Evolutionary conservation across 2,888 invertebrate species (phyloP), one percentile per base, ranked within the genome.

Genomic region (Nemurella pictetii): DNA sequence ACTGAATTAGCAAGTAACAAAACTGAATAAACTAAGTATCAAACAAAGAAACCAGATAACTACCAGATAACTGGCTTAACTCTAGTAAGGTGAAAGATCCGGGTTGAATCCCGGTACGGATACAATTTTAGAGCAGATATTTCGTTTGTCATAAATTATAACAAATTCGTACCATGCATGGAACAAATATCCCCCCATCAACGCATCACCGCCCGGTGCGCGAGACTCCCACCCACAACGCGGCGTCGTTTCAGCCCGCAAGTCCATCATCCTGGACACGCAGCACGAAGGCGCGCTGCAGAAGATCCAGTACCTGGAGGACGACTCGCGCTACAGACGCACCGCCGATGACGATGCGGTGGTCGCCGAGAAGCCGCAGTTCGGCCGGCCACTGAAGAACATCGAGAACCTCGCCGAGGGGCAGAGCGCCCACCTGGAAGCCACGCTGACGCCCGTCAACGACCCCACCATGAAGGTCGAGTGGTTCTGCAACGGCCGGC

Each of bases 381-480:
- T 98, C 88, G 97, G 97, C 84, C 94, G 96, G 88, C 96, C 97
- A 7, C 91, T 98, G 87, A 96, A 96, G 89, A 97, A 96, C 89
- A 92, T 94, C 84, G 96, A 95, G 87, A 95, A 95, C 88, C 93
- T 97, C 25, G 93, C 95, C 15, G 98, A 99, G 91, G 98, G 98
- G 28, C 93, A 94, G 86, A 95, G 95, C 84, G 96, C 97, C 85
- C 98, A 98, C 90, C 92, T 99, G 88, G 98, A 98, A 91, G 98
- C 98, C 0, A 98, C 98, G 4, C 92, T 99, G 36, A 97, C 98
- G 0, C 99, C 99, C 0, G 97, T 99, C 72, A 98, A 99, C 89
- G 99, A 99, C 90, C 98, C 99, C 3, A 98, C 98, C 9, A 99
- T 99, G 99, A 95, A 95, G 87, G 98, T 99, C 12, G 99, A 99